Evolutionary conservation across 2,888 invertebrate species (phyloP).

Genomic region (Macaria notata): DNA sequence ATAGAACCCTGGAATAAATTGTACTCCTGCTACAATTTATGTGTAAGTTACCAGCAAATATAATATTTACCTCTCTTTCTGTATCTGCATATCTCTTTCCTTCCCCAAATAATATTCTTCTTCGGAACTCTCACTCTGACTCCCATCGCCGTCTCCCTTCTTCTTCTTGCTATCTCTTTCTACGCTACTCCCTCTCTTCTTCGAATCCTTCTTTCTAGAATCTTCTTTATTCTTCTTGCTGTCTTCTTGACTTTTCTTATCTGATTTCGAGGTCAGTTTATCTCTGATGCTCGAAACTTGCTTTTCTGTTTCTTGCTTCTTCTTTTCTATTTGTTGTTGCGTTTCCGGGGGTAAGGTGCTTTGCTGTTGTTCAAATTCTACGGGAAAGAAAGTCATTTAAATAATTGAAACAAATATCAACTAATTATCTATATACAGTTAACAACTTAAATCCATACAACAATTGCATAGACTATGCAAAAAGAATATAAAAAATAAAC

Average conservation of each 20-base stretch:
- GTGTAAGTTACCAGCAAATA: no score
- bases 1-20: no score
- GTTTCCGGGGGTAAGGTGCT: slow-evolving; percentile 45
- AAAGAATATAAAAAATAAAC: no score
- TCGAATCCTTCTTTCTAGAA: slow-evolving; percentile 29
- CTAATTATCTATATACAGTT: neutral
- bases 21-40: neutral
- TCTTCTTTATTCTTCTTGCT: slow-evolving; percentile 7
- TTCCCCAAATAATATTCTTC: slow-evolving; percentile 86
- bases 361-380: slow-evolving; percentile 67
- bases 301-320: slow-evolving; percentile 54
- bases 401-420: neutral
- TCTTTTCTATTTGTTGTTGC: slow-evolving; percentile 46
- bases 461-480: no score
- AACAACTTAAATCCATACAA: no score
- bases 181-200: slow-evolving; percentile 47
- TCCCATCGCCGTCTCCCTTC: slow-evolving; percentile 50
- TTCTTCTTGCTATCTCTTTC: slow-evolving; percentile 53
- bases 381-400: neutral
- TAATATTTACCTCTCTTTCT: slow-evolving; percentile 79
- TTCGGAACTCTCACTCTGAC: slow-evolving; percentile 63
- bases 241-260: slow-evolving; percentile 14
- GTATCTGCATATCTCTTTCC: slow-evolving; percentile 81
- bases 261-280: slow-evolving; percentile 47
- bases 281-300: slow-evolving; percentile 66